Evolutionary conservation across 2,888 invertebrate species (phyloP), one percentile per base, ranked within the genome.

Genomic region (Cheilosia scutellata): DNA sequence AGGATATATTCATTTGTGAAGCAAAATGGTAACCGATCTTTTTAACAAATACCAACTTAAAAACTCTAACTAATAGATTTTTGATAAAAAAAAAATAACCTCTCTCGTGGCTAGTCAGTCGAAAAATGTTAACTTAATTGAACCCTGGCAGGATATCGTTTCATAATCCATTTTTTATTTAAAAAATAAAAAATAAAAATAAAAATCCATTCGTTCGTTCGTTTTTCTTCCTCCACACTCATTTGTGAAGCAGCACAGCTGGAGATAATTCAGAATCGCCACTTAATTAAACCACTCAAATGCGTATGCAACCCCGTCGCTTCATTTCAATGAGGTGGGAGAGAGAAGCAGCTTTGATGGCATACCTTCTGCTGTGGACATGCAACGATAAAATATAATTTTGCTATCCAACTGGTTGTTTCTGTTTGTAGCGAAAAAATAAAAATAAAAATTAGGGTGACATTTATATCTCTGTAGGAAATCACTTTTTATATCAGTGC

Each of bases 251-350:
- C 44, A 11, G 29, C 88, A 72, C 88, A 87, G 87, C 84, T 78
- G 82, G 88, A 78, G 55, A 79, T 75, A 75, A 87, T 78, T 82
- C 75, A 55, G 68, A 87, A 88, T 82, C 87, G 80, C 83, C 87
- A 88, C 87, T 88, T 88, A 87, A 87, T 88, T 88, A 87, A 87
- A 88, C 87, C 87, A 87, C 87, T 82, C 87, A 82, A 75, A 72
- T 78, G 77, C 77, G 66, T 77, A 72, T 62, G 66, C 77, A 63
- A 66, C 70, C 78, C 82, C 60, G 76, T 66, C 25, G 71, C 58
- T 75, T 70, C 20, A 29, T 25, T 33, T 51, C 13, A 6, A 16
- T 47, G 16, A 55, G 66, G 76, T 68, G 55, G 55, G 62, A 37
- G 37, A 16, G 27, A 31, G 51, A 62, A 68, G 37, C 31, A n/a